Base-by-base conservation (phyloP, 1,140 invertebrate species). In the Ceratina japonica region DNA sequence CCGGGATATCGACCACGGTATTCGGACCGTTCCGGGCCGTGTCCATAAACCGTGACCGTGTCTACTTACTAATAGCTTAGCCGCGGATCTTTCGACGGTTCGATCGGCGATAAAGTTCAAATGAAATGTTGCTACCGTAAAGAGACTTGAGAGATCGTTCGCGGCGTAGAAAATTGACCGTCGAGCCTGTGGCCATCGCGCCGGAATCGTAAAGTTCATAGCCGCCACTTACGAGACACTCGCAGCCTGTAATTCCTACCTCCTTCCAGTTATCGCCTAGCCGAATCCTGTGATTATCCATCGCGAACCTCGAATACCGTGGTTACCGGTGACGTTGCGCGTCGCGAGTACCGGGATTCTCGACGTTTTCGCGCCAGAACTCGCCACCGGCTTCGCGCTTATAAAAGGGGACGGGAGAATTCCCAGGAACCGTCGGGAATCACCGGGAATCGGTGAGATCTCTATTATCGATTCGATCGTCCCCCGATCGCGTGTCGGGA, bases 211-310 rank as follows among this genome's bases (percentile, higher is more conserved):
- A 3, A 62, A 71, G 31, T 71, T 31, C 16, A 22, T 18, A 37
- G 51, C 31, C 68, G 62, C 61, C 68, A 73, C 61, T 83, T 77
- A 63, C 66, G 79, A 68, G 65, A 68, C 44, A 12, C 18, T 61
- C 68, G 37, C 61, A 78, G 74, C 58, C 74, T 78, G 37, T 64
- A 64, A 83, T 83, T 69, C 56, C 66, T 78, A 56, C 54, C 73
- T 83, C 58, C 80, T 72, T 59, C 63, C 81, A 83, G 79, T 83
- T 82, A 79, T 82, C 82, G 82, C 76, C 49, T 77, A n/a, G 31
- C 24, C 65, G 52, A 80, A 15, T 69, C 54, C 72, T 77, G 69
- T 80, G 51, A 70, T 84, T 84, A 80, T 69, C 63, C 68, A n/a
- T 24, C 71, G 52, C 37, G 31, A 51, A 73, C 18, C 37, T 77